phyloP scores from a whole-genome alignment of 2,113 vertebrate species.

The Condylura cristata region DNA sequence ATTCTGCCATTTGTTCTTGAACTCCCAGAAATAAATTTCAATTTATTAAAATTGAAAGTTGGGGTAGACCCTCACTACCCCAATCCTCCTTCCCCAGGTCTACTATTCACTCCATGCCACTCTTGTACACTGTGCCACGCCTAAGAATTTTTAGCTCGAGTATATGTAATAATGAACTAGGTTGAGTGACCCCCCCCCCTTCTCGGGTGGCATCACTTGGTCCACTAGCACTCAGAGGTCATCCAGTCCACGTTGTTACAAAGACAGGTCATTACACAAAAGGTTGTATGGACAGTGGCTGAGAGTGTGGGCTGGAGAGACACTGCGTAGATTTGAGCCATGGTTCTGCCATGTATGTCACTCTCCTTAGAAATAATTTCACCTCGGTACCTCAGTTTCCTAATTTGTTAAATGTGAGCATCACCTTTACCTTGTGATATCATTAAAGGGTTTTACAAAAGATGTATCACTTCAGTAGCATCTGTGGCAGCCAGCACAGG shows the following conservation, averaged over 20 bases:
- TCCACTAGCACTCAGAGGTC: not conserved
- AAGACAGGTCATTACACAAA: not conserved
- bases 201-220: not conserved
- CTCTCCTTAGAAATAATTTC: not conserved
- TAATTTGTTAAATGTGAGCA: not conserved
- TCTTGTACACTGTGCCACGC: not conserved
- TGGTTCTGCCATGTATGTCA: not conserved
- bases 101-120: not conserved
- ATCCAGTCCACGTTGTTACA: not conserved
- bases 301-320: not conserved
- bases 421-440: not conserved
- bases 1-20: not conserved
- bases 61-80: not conserved
- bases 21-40: not conserved
- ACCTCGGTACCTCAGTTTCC: not conserved
- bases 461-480: not conserved
- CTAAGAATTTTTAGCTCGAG: not conserved
- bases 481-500: not conserved
- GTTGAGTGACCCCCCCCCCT: not conserved
- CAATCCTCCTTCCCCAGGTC: not conserved
- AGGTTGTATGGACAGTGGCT: not conserved
- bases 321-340: not conserved
- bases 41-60: too few relatives aligned
- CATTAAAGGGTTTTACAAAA: not conserved
- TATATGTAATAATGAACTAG: too few relatives aligned